These are phyloP conservation scores for Petromus typicus DNA, from an alignment of 2,113 vertebrate species.

Conservation along the genomic window DNA sequence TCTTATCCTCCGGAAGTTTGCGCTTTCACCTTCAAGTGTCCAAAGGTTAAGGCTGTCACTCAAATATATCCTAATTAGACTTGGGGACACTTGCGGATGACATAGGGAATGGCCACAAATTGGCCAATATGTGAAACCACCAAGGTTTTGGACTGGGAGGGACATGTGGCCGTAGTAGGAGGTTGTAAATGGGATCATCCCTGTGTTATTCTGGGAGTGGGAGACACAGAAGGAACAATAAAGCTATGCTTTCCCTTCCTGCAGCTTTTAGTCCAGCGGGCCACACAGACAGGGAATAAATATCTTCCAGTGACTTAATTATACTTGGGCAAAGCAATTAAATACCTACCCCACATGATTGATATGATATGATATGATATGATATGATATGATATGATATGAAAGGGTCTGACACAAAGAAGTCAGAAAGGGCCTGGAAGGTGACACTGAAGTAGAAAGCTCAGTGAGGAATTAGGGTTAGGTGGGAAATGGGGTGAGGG, in stretches of 20 bases:
- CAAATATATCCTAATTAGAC: not conserved
- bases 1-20: not conserved
- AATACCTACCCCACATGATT: too few species aligned
- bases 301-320: not conserved
- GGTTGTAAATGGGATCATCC: not conserved
- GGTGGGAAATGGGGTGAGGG: not conserved
- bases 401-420: not conserved
- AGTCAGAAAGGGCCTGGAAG: not conserved
- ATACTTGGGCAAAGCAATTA: not conserved
- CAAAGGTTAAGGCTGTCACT: not conserved
- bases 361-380: too few species aligned
- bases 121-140: not conserved
- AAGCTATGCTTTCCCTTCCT: not conserved
- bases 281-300: not conserved
- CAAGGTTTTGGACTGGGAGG: not conserved
- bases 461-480: not conserved
- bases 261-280: not conserved
- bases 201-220: rapidly evolving
- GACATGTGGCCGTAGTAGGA: not conserved
- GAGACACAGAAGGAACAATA: not conserved
- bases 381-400: not conserved
- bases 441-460: not conserved
- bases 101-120: not conserved
- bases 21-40: not conserved
- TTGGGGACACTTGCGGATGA: not conserved